phyloP scores from a whole-genome alignment of 2,888 invertebrate genomes.

The Dasysyrphus albostriatus region DNA sequence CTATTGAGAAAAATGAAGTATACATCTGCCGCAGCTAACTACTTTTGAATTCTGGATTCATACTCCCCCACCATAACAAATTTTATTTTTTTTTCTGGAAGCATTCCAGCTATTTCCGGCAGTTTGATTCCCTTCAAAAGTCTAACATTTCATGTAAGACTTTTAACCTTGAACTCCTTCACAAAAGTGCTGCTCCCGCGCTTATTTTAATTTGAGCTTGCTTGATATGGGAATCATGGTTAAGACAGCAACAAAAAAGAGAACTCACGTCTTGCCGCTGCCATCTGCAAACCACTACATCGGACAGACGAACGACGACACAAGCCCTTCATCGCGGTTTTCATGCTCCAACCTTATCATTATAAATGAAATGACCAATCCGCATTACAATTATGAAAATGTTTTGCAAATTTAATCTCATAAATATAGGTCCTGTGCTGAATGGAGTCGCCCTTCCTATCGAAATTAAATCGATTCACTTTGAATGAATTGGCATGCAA shows the following conservation, averaged over 20 bases:
- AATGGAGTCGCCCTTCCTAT: slow-evolving; percentile 66
- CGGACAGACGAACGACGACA: background rate
- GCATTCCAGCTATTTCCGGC: slow-evolving; percentile 60
- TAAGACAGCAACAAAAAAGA: background rate
- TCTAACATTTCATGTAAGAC: background rate
- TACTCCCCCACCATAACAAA: slow-evolving; percentile 5
- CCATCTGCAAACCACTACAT: slow-evolving; percentile 50
- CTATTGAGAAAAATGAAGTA: slow-evolving; percentile 31
- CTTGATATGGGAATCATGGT: background rate
- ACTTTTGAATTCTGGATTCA: slow-evolving; percentile 15
- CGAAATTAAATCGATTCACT: slow-evolving; percentile 68
- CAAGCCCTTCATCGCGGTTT: background rate
- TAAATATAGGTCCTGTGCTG: slow-evolving; percentile 64
- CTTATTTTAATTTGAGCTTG: slow-evolving; percentile 28
- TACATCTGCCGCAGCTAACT: slow-evolving; percentile 44
- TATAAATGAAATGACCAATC: slow-evolving; percentile 72
- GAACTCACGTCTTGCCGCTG: background rate
- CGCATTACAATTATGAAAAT: slow-evolving; percentile 68
- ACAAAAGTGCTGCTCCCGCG: slow-evolving; percentile 38
- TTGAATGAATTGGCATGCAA: slow-evolving; percentile 56
- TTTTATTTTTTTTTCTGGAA: background rate
- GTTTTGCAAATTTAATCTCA: slow-evolving; percentile 57
- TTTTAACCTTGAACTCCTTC: slow-evolving; percentile 65
- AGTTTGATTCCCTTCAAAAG: slow-evolving; percentile 18
- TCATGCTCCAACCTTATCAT: slow-evolving; percentile 51